Percentiles rank a stretch among this genome's conserved stretches.
These are phyloP conservation scores for Mastomys natalensis DNA, from an alignment of 2,113 vertebrate species.

Conservation along the genomic window DNA sequence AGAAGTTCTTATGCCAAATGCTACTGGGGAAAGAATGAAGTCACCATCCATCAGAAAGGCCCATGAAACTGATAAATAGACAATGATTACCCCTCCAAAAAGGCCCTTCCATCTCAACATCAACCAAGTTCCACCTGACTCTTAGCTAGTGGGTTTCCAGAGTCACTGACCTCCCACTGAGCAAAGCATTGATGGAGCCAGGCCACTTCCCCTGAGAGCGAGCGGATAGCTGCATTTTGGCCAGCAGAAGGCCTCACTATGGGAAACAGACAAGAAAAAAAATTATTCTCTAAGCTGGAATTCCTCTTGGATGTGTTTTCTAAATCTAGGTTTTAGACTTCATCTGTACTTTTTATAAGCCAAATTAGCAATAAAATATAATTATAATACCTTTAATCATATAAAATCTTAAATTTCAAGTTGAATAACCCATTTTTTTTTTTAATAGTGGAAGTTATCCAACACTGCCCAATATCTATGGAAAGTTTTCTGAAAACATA, in stretches of 20 bases:
- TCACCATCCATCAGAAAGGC: slow-evolving; percentile 46
- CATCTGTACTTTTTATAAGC: slow-evolving; percentile 14
- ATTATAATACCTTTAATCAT: not conserved
- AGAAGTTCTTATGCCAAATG: slow-evolving; percentile 50
- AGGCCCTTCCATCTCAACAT: not conserved
- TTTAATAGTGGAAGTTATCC: not conserved
- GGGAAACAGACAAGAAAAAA: not conserved
- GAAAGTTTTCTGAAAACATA: not conserved
- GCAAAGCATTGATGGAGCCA: not conserved
- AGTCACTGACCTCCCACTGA: not conserved
- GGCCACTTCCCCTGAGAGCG: not conserved
- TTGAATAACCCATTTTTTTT: not conserved
- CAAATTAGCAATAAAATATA: slow-evolving; percentile 3
- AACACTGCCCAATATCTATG: not conserved
- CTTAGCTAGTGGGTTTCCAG: not conserved
- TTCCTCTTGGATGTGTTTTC: not conserved
- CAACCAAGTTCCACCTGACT: slow-evolving; percentile 42
- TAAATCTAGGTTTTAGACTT: not conserved
- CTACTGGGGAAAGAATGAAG: slow-evolving; percentile 58
- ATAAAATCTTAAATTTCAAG: slow-evolving; percentile 26
- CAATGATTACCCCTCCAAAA: not conserved
- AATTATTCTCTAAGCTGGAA: not conserved
- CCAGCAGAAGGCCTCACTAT: not conserved
- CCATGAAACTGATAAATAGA: slow-evolving; percentile 63
- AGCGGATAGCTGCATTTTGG: not conserved